phyloP scores from a whole-genome alignment of 1,140 invertebrate genomes.

The Papilio aristodemus region DNA sequence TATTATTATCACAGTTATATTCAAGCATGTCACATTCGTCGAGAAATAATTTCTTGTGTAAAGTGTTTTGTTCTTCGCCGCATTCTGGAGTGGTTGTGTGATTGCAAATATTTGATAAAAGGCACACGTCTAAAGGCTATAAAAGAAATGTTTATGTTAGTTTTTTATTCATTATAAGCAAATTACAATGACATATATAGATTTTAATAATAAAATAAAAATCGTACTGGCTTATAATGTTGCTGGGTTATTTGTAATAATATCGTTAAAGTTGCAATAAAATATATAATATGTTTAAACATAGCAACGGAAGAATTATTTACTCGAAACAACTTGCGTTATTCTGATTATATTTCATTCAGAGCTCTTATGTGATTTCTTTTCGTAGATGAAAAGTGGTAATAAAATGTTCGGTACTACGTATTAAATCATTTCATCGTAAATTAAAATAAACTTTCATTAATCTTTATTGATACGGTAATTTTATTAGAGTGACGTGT shows the following conservation, averaged over 20 bases:
- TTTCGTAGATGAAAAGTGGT: background rate
- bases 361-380: background rate
- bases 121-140: conserved; percentile 51
- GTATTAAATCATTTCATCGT: background rate
- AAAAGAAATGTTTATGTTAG: conserved; percentile 22
- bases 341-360: background rate
- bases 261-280: background rate
- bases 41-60: conserved; percentile 45
- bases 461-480: background rate
- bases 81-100: conserved; percentile 59
- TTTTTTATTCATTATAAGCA: too few species aligned
- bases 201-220: background rate
- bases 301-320: too few species aligned
- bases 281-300: background rate
- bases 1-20: conserved; percentile 57
- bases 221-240: conserved; percentile 13
- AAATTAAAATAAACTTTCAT: background rate
- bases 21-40: conserved; percentile 63
- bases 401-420: background rate
- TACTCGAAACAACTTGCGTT: too few species aligned
- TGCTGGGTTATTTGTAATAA: background rate
- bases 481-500: too few species aligned
- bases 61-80: conserved; percentile 40
- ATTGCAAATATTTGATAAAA: conserved; percentile 58
- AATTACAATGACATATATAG: background rate